These are phyloP conservation scores for Pardalotus punctatus DNA, from an alignment of 2,113 vertebrate species.

Conservation along the genomic window DNA sequence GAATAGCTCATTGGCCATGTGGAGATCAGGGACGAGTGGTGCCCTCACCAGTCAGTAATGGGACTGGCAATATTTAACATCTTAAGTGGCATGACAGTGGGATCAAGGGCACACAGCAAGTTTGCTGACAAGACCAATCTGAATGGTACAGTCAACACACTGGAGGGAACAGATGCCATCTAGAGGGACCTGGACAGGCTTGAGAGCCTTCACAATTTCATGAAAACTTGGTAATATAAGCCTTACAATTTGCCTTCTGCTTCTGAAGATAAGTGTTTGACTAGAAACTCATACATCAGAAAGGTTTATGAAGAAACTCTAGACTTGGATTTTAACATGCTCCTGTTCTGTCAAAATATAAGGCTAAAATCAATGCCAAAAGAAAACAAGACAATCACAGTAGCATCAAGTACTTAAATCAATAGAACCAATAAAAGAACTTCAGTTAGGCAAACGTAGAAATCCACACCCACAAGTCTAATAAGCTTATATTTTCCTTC, in stretches of 20 bases:
- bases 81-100: not conserved
- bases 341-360: slow-evolving; percentile 23
- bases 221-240: slow-evolving; percentile 38
- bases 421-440: slow-evolving; percentile 27
- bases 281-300: not conserved
- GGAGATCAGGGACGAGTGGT: not conserved
- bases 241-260: not conserved
- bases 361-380: not conserved
- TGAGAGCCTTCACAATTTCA: not conserved
- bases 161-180: not conserved
- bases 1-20: not conserved
- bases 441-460: slow-evolving; percentile 30
- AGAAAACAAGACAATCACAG: slow-evolving; percentile 26
- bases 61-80: not conserved
- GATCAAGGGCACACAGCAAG: not conserved
- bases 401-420: slow-evolving; percentile 31
- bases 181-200: not conserved
- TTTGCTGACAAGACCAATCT: not conserved
- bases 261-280: not conserved
- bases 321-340: slow-evolving; percentile 17
- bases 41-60: not conserved
- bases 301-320: slow-evolving; percentile 32
- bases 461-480: slow-evolving; percentile 30
- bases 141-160: not conserved
- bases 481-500: slow-evolving; percentile 22